Base-by-base conservation (phyloP, 1,140 invertebrate genomes). In the Aphaenogaster ashmeadi region DNA sequence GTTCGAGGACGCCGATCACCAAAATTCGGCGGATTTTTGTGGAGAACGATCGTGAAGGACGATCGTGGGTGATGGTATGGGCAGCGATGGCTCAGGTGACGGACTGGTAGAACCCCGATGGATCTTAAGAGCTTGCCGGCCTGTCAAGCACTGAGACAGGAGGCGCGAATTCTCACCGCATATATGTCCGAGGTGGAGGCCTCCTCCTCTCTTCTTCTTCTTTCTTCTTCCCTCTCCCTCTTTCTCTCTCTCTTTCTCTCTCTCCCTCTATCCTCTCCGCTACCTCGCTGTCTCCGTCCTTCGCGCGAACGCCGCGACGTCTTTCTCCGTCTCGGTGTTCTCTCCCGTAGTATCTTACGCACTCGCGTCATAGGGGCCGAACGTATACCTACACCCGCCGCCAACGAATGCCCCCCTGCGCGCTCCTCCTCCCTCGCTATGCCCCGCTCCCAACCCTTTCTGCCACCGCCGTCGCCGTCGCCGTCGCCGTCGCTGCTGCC, bases 91-190 rank as follows among this genome's bases (percentile, higher is more conserved):
- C 38, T 81, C 77, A 69, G 54, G 50, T 58, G 71, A 54, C 27
- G 71, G 83, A 60, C 62, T 81, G 62, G 64, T 81, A 81, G 62
- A 69, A 77, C 52, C 81, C 86, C 83, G 44, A 89, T 90, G 93
- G 93, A 94, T 95, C 94, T 94, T 95, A 94, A 93, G 93, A 94
- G 94, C 94, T 95, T 94, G 94, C 93, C 93, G 92, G 94, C 92
- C 92, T 95, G 94, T 94, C 95, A 95, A 94, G 93, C 94, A 95
- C 95, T 95, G 94, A 95, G 92, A 94, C 94, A 94, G 93, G 92
- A 95, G 94, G 92, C 94, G 94, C 93, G 92, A 93, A 93, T 95
- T 94, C 94, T 95, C 94, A 92, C 91, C 93, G 94, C 94, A 95
- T 95, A 95, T 95, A 95, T 95, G 93, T 93, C 93, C 92, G 80